Evolutionary conservation across 2,797 vertebrate genomes (phyloP).

Genomic region (Acrocephalus scirpaceus): DNA sequence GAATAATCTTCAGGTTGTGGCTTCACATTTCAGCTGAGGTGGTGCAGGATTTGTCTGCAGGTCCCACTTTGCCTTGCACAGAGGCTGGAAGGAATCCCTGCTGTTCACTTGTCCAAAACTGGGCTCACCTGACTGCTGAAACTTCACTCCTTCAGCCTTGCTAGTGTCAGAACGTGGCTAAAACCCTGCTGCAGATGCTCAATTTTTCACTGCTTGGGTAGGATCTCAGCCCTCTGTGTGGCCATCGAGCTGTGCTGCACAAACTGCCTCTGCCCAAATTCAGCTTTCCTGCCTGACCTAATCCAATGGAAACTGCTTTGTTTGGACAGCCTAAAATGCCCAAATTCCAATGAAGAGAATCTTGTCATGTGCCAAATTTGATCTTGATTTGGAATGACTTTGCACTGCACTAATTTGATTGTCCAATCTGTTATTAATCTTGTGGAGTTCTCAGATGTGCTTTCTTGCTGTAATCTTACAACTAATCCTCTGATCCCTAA

Average conservation of each 20-base stretch:
- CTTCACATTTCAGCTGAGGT: not conserved
- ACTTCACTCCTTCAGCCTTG: not conserved
- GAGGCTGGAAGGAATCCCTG: not conserved
- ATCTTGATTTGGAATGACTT: slow-evolving; percentile 73
- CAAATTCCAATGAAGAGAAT: slow-evolving; percentile 56
- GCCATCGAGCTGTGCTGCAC: slow-evolving; percentile 48
- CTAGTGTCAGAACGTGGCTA: not conserved
- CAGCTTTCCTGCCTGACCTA: slow-evolving; percentile 32
- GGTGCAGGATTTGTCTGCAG: not conserved
- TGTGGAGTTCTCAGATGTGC: slow-evolving; percentile 74
- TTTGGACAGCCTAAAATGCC: slow-evolving; percentile 46
- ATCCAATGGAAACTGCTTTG: slow-evolving; percentile 24
- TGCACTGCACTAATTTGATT: slow-evolving; percentile 82
- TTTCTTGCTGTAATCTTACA: slow-evolving; percentile 99
- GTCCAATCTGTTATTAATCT: slow-evolving; percentile 81
- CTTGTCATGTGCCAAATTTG: slow-evolving; percentile 48
- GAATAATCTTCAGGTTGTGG: not conserved
- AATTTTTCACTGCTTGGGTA: slow-evolving; percentile 48
- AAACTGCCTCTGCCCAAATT: slow-evolving; percentile 61
- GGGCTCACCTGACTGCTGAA: not conserved
- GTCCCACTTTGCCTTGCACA: not conserved
- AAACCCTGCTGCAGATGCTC: slow-evolving; percentile 56
- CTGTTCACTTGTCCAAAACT: not conserved
- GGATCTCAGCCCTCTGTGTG: slow-evolving; percentile 34
- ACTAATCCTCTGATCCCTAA: slow-evolving; percentile 87